These are phyloP conservation scores for Cerceris rybyensis DNA, from an alignment of 2,888 invertebrate genomes.

Conservation along the genomic window DNA sequence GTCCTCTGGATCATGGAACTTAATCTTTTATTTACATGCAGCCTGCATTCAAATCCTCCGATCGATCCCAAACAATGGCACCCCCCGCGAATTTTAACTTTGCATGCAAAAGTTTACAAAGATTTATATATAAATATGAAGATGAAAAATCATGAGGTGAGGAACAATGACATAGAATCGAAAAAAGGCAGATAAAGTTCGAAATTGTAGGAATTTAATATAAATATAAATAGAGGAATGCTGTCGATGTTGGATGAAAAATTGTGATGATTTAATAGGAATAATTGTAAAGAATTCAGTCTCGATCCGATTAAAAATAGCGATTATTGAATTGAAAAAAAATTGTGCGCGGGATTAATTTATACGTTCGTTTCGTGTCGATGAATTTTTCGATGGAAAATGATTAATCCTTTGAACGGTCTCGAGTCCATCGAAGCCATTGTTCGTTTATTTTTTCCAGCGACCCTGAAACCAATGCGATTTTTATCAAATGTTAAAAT, in stretches of 20 bases:
- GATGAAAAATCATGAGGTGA: too few species aligned
- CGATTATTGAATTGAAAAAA: too few species aligned
- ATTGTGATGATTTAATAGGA: too few species aligned
- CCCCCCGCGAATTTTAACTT: not conserved
- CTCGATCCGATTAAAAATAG: too few species aligned
- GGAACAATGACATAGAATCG: too few species aligned
- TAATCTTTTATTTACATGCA: not conserved
- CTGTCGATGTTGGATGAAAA: too few species aligned
- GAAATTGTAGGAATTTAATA: too few species aligned
- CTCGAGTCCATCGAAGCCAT: not conserved
- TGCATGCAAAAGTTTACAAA: too few species aligned
- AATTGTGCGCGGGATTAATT: not conserved
- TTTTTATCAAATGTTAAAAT: not conserved
- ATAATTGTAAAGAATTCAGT: too few species aligned
- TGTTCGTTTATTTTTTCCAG: not conserved
- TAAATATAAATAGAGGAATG: too few species aligned
- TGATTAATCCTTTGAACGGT: not conserved
- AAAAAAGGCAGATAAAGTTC: too few species aligned
- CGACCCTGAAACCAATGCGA: not conserved
- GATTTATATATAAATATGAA: too few species aligned
- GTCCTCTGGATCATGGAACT: not conserved
- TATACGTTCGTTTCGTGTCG: not conserved
- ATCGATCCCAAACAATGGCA: not conserved
- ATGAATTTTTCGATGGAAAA: not conserved
- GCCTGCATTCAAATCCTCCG: not conserved